These are phyloP conservation scores for Simalia tracyae DNA, from an alignment of 2,797 vertebrate species.

Conservation along the genomic window DNA sequence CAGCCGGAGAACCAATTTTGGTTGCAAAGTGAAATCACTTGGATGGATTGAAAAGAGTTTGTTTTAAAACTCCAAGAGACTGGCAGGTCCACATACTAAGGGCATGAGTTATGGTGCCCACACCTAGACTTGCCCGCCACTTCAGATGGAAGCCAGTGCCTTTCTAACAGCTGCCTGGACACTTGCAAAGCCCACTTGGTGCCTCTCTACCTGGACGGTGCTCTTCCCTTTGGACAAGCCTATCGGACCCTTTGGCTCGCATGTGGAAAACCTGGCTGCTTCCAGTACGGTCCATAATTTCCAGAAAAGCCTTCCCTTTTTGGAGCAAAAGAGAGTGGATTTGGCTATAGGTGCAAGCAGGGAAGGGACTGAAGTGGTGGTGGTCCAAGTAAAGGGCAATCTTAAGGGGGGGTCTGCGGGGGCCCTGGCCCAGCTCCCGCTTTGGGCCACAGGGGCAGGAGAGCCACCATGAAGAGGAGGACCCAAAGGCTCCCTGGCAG, in stretches of 20 bases:
- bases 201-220: neutral
- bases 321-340: neutral
- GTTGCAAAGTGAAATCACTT: constrained; percentile 63
- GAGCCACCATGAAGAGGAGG: neutral
- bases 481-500: neutral
- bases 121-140: no score
- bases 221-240: no score
- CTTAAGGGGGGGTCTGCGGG: neutral
- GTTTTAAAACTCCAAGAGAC: neutral
- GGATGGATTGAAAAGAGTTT: constrained; percentile 57
- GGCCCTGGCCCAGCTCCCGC: neutral
- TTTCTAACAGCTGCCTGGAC: neutral
- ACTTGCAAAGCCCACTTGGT: neutral
- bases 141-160: no score
- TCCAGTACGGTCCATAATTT: no score
- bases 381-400: no score
- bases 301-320: no score
- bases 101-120: no score
- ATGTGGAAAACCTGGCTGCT: no score
- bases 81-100: neutral
- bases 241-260: no score
- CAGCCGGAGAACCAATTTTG: constrained; percentile 51
- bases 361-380: neutral
- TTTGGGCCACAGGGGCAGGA: neutral
- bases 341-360: neutral